Evolutionary conservation across 2,888 invertebrate species (phyloP).

Genomic region (Lottia gigantea): DNA sequence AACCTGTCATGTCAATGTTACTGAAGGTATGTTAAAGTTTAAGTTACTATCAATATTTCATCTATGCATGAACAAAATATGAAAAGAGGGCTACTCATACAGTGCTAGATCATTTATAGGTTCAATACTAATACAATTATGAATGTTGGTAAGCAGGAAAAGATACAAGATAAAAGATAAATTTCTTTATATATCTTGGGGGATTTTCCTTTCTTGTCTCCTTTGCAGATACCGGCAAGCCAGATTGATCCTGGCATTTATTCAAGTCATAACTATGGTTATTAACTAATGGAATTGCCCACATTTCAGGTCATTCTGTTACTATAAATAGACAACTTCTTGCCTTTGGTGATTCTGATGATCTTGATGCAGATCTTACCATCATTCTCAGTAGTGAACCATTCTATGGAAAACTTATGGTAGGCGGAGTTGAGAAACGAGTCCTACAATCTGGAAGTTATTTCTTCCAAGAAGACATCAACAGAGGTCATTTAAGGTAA

Average conservation of each 20-base stretch:
- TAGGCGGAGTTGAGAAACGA: slow-evolving; percentile 26
- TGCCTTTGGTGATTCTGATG: slow-evolving; percentile 54
- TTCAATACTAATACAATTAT: no score
- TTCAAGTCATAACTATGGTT: no score
- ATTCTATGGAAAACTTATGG: slow-evolving; percentile 48
- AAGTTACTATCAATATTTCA: neutral
- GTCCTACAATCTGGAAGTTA: slow-evolving; percentile 39
- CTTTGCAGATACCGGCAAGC: no score
- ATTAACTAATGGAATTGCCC: no score
- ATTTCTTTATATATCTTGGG: no score
- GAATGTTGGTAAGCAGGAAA: no score
- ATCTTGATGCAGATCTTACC: slow-evolving; percentile 40
- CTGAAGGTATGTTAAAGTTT: slow-evolving; percentile 46
- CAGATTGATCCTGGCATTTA: no score
- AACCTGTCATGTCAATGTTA: slow-evolving; percentile 45
- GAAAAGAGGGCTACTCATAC: no score
- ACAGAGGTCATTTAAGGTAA: slow-evolving; percentile 30
- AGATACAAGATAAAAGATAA: no score
- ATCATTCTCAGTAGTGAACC: slow-evolving; percentile 41
- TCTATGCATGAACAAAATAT: no score
- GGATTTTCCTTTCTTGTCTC: no score
- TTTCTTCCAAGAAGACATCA: slow-evolving; percentile 58
- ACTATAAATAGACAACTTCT: slow-evolving; percentile 41
- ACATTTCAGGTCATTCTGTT: slow-evolving; percentile 42
- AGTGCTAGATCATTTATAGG: no score